A percentile compares a stretch with the other conserved stretches of the same genome.
Evolutionary conservation across 35 echinoderm and acorn worm genomes (phyloP).

Genomic region (Chiridota heheva): DNA sequence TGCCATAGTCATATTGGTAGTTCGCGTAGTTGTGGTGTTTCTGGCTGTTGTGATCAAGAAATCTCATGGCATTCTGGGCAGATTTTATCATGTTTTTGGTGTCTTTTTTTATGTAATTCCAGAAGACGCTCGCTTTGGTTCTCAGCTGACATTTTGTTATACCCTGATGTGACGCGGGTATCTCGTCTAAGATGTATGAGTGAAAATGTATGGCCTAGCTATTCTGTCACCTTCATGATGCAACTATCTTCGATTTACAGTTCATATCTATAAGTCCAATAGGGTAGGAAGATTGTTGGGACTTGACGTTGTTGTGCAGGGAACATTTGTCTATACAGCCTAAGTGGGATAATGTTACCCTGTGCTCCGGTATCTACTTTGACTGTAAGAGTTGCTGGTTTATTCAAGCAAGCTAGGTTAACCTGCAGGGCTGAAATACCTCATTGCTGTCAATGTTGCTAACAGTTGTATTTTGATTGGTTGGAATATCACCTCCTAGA

Average conservation of each 20-base stretch:
- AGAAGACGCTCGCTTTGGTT: constrained; percentile 22
- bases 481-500: not conserved
- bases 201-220: constrained; percentile 20
- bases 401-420: not conserved
- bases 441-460: too few relatives aligned
- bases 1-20: constrained; percentile 5
- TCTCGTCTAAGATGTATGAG: constrained; percentile 4
- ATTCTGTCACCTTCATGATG: constrained; percentile 32
- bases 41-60: constrained; percentile 27
- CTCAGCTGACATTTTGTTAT: constrained; percentile 10
- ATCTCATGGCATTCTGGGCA: constrained; percentile 6
- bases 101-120: not conserved
- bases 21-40: constrained; percentile 5
- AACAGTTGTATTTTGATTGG: not conserved
- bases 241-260: constrained; percentile 28
- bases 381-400: not conserved
- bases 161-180: constrained; percentile 46
- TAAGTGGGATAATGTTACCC: not conserved
- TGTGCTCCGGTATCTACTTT: constrained; percentile 41
- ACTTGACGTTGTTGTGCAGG: constrained; percentile 32
- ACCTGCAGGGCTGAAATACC: not conserved
- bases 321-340: constrained; percentile 13
- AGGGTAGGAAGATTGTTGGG: constrained; percentile 19
- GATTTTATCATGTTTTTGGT: not conserved
- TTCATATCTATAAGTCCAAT: constrained; percentile 59